These are phyloP conservation scores for Psilopsiagon aurifrons DNA, from an alignment of 2,113 vertebrate species.

Conservation along the genomic window DNA sequence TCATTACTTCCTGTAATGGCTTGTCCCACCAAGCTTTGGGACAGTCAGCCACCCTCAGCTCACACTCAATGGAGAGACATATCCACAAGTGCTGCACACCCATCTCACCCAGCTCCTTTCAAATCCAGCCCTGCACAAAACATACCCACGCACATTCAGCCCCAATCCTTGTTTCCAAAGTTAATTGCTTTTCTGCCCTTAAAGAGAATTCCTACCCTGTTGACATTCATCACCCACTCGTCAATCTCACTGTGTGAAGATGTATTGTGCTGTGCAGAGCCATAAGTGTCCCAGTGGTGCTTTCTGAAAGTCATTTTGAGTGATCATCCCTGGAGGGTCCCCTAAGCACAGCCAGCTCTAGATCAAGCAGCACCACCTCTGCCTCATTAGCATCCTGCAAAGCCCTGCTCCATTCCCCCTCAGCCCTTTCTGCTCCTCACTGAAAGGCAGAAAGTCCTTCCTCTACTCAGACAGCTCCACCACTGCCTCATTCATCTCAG, in stretches of 20 bases:
- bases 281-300: background rate
- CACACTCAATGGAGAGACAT: background rate
- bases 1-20: background rate
- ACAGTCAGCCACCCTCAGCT: background rate
- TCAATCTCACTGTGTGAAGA: background rate
- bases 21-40: background rate
- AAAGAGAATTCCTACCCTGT: background rate
- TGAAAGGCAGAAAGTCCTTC: background rate
- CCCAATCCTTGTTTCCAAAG: background rate
- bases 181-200: constrained; percentile 1
- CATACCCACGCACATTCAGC: background rate
- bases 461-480: background rate
- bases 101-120: background rate
- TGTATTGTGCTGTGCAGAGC: background rate
- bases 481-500: background rate
- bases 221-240: background rate
- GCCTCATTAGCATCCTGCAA: background rate
- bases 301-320: constrained; percentile 25
- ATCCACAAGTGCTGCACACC: background rate
- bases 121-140: background rate
- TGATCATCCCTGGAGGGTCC: background rate
- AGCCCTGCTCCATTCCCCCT: fast-evolving
- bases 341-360: background rate
- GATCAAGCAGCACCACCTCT: background rate
- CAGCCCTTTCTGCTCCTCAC: background rate